Conservation (phyloP, 2,113 vertebrate species). For the Centropus unirufus region DNA sequence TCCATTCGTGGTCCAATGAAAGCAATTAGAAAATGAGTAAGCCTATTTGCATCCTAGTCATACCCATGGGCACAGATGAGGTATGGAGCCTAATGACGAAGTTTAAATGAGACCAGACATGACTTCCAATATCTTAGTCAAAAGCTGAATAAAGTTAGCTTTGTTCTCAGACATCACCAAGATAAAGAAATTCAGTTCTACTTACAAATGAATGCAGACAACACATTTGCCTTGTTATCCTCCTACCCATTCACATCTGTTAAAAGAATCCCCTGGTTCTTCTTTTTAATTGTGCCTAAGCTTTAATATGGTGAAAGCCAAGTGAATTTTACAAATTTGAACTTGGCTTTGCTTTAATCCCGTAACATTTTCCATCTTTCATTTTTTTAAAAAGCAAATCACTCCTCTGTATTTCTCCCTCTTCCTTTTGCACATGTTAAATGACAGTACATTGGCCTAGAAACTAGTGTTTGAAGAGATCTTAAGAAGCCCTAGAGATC, state of each 20-base stretch:
- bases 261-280: not conserved
- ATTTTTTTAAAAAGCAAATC: not conserved
- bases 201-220: not conserved
- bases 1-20: not conserved
- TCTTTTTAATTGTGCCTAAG: not conserved
- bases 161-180: not conserved
- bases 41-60: not conserved
- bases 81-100: not conserved
- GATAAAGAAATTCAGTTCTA: not conserved
- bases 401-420: not conserved
- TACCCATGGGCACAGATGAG: not conserved
- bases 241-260: not conserved
- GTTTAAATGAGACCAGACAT: not conserved
- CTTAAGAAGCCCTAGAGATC: not conserved
- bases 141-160: not conserved
- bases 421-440: not conserved
- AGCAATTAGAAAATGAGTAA: constrained; percentile 13
- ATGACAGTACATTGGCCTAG: not conserved
- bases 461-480: not conserved
- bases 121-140: not conserved
- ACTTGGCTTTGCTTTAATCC: not conserved
- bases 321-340: not conserved
- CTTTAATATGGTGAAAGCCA: not conserved
- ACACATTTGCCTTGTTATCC: not conserved
- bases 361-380: not conserved